A percentile compares a stretch with the other conserved stretches of the same genome.
Conservation (phyloP, 2,113 vertebrate species). For the Emydocephalus ijimae region DNA sequence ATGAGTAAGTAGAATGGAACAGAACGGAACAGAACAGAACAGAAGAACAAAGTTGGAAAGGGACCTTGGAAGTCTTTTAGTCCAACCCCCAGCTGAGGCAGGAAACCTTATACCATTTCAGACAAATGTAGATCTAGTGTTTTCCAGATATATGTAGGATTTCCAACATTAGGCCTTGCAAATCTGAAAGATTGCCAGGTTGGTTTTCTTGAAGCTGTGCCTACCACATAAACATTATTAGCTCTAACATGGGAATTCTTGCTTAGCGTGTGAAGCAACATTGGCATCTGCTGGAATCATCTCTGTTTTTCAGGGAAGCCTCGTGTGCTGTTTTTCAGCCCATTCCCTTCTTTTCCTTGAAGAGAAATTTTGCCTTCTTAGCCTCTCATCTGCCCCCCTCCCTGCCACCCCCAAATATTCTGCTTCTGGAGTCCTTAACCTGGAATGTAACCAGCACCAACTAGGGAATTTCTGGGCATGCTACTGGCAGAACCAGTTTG, state of each 20-base stretch:
- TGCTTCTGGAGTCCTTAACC: not conserved
- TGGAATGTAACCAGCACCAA: not conserved
- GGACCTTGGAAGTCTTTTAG: too few species aligned
- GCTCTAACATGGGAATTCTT: not conserved
- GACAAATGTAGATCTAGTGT: too few species aligned
- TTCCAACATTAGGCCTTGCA: not conserved
- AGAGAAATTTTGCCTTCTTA: not conserved
- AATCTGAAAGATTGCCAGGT: not conserved
- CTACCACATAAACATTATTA: not conserved
- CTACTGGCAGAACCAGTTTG: constrained; percentile 18
- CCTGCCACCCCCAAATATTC: not conserved
- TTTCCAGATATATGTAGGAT: not conserved
- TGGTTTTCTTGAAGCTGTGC: not conserved
- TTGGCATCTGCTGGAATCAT: not conserved
- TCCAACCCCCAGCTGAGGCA: too few species aligned
- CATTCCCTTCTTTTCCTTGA: not conserved
- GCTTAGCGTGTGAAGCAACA: not conserved
- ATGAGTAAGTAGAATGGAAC: not conserved
- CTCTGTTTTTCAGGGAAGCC: not conserved
- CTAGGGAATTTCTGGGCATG: not conserved
- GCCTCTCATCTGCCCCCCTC: not conserved
- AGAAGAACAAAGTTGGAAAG: too few species aligned
- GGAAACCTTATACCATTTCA: too few species aligned
- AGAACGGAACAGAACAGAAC: too few species aligned
- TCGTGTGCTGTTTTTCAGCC: not conserved